Evolutionary conservation across 2,888 invertebrate species (phyloP).

Genomic region (Phlogophora meticulosa): DNA sequence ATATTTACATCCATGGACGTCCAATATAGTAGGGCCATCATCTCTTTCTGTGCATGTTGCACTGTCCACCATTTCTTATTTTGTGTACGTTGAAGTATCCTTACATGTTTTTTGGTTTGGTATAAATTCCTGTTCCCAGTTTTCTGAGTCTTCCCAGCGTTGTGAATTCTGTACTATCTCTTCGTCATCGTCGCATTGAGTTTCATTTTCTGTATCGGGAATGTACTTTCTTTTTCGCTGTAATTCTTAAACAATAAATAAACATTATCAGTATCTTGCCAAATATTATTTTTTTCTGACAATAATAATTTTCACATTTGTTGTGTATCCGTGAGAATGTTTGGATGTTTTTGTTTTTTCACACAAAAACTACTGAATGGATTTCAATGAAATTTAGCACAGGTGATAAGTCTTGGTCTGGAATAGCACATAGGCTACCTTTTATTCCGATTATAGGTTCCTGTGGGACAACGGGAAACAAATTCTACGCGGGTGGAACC

Average conservation of each 20-base stretch:
- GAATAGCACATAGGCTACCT: slow-evolving; percentile 38
- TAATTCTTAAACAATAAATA: slow-evolving; percentile 55
- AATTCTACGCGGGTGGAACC: slow-evolving; percentile 35
- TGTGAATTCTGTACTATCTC: slow-evolving; percentile 48
- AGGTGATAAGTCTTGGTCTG: slow-evolving; percentile 40
- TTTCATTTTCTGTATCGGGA: slow-evolving; percentile 57
- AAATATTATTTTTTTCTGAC: slow-evolving; percentile 42
- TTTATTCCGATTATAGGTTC: slow-evolving; percentile 36
- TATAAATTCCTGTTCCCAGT: slow-evolving; percentile 48
- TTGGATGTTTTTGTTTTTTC: slow-evolving; percentile 41
- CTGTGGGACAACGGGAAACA: slow-evolving; percentile 36
- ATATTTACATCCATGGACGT: slow-evolving; percentile 55
- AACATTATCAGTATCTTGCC: slow-evolving; percentile 39
- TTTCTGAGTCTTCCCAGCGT: slow-evolving; percentile 50
- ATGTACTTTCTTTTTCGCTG: slow-evolving; percentile 58
- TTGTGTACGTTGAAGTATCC: slow-evolving; percentile 44
- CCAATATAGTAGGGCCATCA: slow-evolving; percentile 42
- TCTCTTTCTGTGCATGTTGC: slow-evolving; percentile 51
- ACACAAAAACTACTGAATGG: slow-evolving; percentile 31
- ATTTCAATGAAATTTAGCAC: slow-evolving; percentile 39
- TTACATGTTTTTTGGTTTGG: slow-evolving; percentile 40
- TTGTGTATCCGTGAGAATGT: slow-evolving; percentile 31
- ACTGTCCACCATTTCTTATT: slow-evolving; percentile 49
- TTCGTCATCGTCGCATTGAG: slow-evolving; percentile 59
- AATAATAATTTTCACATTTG: slow-evolving; percentile 42